Evolutionary conservation across 1,140 invertebrate genomes (phyloP), one percentile per base, ranked within the genome.

Genomic region (Atta colombica): DNA sequence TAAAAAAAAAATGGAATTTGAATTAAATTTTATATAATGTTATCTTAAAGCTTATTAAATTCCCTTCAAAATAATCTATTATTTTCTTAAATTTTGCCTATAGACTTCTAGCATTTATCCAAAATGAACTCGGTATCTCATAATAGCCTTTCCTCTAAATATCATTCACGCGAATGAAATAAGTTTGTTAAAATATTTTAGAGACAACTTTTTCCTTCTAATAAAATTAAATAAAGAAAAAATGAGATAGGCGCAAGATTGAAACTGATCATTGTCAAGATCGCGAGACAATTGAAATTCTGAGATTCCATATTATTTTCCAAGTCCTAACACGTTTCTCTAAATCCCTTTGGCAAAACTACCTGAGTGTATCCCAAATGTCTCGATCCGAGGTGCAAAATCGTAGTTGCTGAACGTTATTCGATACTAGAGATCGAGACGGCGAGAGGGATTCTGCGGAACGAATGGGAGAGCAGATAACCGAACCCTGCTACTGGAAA

Each of bases 401-500:
- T 84, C 80, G 80, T 63, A 74, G 45, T 45, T 74, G 55, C 55
- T n/a, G 55, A 35, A 82, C 68, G 35, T 84, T 84, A 84, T 49
- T 58, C 80, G 69, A 84, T 75, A 84, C 39, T 60, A 16, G 28
- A 61, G 66, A 85, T 31, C 82, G 78, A 45, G 65, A 71, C 58
- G 28, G 51, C 53, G 75, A 72, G 60, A 69, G 60, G 45, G 39
- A 82, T 75, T 60, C 58, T n/a, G 65, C 39, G n/a, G 31, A 55
- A 53, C 14, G 31, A 60, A 58, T n/a, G 53, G 68, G 45, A 31
- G 45, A 51, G 28, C 53, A 35, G 55, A 74, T 65, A 81, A 39
- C 16, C 69, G 66, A 88, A 88, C 75, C 55, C 39, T 49, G 55
- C 65, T 85, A 45, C 18, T 87, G 71, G 85, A 89, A 90, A 88